Evolutionary conservation across 2,113 vertebrate genomes (phyloP).

Genomic region (Centrocercus urophasianus): DNA sequence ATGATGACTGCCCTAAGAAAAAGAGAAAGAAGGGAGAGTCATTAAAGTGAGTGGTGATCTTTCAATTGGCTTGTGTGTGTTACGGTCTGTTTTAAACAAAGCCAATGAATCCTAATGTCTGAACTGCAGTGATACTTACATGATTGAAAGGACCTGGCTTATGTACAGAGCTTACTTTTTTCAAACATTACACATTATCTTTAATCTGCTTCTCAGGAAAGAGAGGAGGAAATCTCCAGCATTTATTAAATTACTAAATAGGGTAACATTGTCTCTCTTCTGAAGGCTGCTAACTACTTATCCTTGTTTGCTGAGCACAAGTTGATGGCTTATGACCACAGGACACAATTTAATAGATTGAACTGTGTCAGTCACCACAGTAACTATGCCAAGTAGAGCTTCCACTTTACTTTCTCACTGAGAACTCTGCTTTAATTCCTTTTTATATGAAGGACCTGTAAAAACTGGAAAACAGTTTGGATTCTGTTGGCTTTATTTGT

Average conservation of each 20-base stretch:
- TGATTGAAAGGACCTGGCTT: neutral
- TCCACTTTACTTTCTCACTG: constrained; percentile 19
- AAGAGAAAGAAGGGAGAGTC: neutral
- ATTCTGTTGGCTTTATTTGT: constrained; percentile 11
- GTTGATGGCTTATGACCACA: constrained; percentile 52
- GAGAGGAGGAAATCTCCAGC: neutral
- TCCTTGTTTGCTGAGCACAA: constrained; percentile 10
- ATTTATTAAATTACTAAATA: constrained; percentile 18
- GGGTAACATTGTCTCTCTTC: neutral
- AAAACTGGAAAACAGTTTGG: neutral
- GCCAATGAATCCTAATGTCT: neutral
- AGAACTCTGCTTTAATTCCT: constrained; percentile 33
- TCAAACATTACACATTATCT: neutral
- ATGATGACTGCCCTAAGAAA: neutral
- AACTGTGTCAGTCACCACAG: constrained; percentile 58
- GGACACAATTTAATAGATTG: constrained; percentile 65
- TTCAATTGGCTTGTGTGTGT: neutral
- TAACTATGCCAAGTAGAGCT: constrained; percentile 45
- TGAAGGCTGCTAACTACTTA: neutral
- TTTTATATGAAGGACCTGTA: neutral
- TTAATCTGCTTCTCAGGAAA: neutral
- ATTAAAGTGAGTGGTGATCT: neutral
- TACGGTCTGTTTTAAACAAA: constrained; percentile 5
- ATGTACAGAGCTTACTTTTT: neutral
- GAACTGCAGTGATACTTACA: neutral